Evolutionary conservation across 2,113 vertebrate species (phyloP).

Genomic region (Stegostoma tigrinum): DNA sequence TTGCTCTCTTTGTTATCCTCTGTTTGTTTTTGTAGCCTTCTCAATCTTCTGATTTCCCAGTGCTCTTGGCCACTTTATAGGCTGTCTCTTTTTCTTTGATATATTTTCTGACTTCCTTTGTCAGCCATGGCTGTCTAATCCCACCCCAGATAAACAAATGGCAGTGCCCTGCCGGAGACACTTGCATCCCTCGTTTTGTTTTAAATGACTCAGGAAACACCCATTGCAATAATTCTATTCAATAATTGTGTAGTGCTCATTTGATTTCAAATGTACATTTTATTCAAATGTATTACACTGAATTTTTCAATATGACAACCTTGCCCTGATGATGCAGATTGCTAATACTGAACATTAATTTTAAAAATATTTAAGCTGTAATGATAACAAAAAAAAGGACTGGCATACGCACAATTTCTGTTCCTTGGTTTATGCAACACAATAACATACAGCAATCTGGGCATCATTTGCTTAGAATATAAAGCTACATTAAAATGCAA

Average conservation of each 20-base stretch:
- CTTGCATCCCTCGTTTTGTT: no score
- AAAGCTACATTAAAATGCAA: conserved; percentile 41
- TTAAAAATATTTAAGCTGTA: conserved; percentile 15
- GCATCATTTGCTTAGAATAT: background rate
- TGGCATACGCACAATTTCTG: background rate
- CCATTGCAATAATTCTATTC: background rate
- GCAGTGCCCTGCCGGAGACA: no score
- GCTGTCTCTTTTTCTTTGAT: no score
- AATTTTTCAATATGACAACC: background rate
- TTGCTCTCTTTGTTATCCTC: no score
- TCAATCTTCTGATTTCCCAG: no score
- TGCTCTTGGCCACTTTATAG: no score
- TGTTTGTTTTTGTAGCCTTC: no score
- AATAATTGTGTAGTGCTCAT: background rate
- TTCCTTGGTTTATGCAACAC: no score
- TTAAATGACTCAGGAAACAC: background rate
- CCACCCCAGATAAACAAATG: no score
- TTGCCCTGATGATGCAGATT: background rate
- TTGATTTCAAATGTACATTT: background rate
- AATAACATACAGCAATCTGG: background rate
- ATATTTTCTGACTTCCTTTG: no score
- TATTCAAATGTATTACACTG: background rate
- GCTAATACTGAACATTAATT: background rate
- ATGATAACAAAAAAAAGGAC: background rate
- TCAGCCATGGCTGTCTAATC: no score